Evolutionary conservation across 2,888 invertebrate genomes (phyloP).

Genomic region (Eulithis prunata): DNA sequence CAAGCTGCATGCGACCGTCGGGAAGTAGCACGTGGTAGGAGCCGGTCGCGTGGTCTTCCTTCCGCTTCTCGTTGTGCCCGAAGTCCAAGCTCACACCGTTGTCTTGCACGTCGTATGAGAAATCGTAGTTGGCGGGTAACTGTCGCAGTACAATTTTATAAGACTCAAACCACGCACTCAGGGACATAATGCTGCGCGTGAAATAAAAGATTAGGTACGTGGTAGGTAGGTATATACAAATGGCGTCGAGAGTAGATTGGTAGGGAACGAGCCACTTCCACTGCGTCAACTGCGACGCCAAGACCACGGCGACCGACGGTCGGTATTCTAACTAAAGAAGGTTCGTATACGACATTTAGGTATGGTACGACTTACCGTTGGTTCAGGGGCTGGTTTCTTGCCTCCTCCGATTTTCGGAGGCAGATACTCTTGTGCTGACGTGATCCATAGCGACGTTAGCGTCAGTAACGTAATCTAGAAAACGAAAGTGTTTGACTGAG

Average conservation of each 20-base stretch:
- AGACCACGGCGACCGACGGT: too few species aligned
- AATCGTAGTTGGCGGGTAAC: constrained; percentile 87
- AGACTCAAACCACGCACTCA: too few species aligned
- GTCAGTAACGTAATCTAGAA: constrained; percentile 61
- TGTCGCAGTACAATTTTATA: constrained; percentile 44
- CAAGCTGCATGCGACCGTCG: constrained; percentile 86
- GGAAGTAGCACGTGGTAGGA: constrained; percentile 87
- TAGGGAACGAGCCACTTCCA: too few species aligned
- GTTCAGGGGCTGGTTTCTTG: constrained; percentile 66
- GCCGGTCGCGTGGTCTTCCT: constrained; percentile 86
- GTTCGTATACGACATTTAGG: too few species aligned
- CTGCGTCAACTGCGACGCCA: too few species aligned
- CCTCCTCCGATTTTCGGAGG: constrained; percentile 76
- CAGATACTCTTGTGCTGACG: constrained; percentile 76
- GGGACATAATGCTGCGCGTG: too few species aligned
- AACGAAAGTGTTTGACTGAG: constrained; percentile 5
- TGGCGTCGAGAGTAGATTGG: too few species aligned
- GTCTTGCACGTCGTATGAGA: constrained; percentile 86
- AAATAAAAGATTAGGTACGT: too few species aligned
- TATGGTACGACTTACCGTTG: constrained; percentile 56
- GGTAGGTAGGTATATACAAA: too few species aligned
- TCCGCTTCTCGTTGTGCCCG: constrained; percentile 86
- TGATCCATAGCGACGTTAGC: constrained; percentile 68
- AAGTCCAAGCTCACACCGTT: constrained; percentile 84
- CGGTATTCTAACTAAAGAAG: too few species aligned